phyloP scores from a whole-genome alignment of 2,113 vertebrate species.

The Triplophysa tibetana region DNA sequence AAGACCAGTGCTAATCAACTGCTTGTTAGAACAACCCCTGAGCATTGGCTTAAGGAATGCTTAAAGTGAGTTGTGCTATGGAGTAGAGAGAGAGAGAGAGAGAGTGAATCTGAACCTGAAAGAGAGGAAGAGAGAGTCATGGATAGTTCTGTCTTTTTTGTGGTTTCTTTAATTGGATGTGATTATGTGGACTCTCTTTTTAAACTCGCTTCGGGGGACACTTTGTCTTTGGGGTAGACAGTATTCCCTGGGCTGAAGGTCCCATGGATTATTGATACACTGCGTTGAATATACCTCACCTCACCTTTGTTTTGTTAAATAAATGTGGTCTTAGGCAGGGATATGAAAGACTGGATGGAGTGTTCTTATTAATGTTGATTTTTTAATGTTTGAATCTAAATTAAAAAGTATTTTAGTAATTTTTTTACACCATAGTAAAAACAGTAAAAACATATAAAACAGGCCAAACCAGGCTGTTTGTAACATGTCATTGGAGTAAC shows the following conservation, averaged over 20 bases:
- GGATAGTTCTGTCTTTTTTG: slow-evolving; percentile 21
- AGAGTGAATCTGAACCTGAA: not conserved
- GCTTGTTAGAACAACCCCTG: slow-evolving; percentile 59
- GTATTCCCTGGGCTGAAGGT: not conserved
- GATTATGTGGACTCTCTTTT: slow-evolving; percentile 26
- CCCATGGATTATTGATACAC: not conserved
- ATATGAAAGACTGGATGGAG: not conserved
- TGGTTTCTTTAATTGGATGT: slow-evolving; percentile 34
- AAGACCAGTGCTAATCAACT: slow-evolving; percentile 59
- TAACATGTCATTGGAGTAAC: too few relatives aligned
- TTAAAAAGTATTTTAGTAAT: too few relatives aligned
- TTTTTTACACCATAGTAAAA: too few relatives aligned
- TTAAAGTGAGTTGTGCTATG: slow-evolving; percentile 58
- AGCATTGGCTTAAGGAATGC: slow-evolving; percentile 53
- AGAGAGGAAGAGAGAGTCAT: not conserved
- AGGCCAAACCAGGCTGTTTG: too few relatives aligned
- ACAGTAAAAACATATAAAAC: too few relatives aligned
- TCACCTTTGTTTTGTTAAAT: not conserved
- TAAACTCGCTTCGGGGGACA: slow-evolving; percentile 20
- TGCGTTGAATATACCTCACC: not conserved
- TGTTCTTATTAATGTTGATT: not conserved
- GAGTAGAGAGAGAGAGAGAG: slow-evolving; percentile 32
- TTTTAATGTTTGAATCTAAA: slow-evolving; percentile 2
- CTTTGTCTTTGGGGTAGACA: slow-evolving; percentile 4
- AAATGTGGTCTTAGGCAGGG: not conserved